Evolutionary conservation across 1,140 invertebrate species (phyloP).

Genomic region (Acromyrmex heyeri): DNA sequence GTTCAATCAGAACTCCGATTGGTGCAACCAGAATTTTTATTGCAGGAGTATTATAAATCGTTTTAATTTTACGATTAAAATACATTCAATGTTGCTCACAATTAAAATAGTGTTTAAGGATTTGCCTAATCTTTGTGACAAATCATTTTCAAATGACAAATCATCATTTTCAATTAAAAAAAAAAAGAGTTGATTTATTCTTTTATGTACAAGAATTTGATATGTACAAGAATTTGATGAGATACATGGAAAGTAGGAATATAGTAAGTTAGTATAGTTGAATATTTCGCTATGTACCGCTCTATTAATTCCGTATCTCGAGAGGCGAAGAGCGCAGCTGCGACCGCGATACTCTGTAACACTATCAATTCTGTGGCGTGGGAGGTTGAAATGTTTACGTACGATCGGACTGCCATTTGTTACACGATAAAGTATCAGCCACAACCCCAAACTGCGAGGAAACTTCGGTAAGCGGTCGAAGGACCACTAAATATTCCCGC

Average conservation of each 20-base stretch:
- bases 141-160: too few species aligned
- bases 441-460: conserved; percentile 56
- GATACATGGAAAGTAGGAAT: background rate
- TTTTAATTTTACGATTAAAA: conserved; percentile 6
- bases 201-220: conserved; percentile 14
- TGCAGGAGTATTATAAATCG: conserved; percentile 16
- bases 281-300: conserved; percentile 44
- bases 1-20: too few species aligned
- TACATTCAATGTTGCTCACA: background rate
- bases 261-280: conserved; percentile 6
- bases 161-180: background rate
- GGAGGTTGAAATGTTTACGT: conserved; percentile 75
- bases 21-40: too few species aligned
- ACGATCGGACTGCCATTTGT: conserved; percentile 76
- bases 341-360: conserved; percentile 73
- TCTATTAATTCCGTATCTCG: conserved; percentile 76
- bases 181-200: background rate
- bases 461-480: conserved; percentile 49
- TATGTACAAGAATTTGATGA: conserved; percentile 1
- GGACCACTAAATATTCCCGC: conserved; percentile 60
- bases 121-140: background rate
- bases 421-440: conserved; percentile 75
- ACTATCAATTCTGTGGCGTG: conserved; percentile 68
- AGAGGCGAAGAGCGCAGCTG: conserved; percentile 69
- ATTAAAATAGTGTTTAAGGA: background rate